phyloP scores from a whole-genome alignment of 2,888 invertebrate species.

The Meliscaeva auricollis region DNA sequence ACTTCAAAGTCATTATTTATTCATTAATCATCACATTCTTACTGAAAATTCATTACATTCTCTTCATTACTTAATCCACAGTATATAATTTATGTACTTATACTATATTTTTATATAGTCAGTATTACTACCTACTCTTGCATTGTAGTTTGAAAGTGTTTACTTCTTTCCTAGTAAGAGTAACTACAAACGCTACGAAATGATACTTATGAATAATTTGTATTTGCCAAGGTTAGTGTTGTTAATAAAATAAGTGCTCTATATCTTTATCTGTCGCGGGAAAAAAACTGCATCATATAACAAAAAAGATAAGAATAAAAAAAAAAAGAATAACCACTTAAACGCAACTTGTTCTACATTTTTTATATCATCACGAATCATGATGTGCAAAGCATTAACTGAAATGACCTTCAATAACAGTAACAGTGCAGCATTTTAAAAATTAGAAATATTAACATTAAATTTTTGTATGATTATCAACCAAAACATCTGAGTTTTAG shows the following conservation, averaged over 20 bases:
- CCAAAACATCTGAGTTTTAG: too few species aligned
- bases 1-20: too few species aligned
- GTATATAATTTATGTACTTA: not conserved
- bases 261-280: not conserved
- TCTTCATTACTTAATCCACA: not conserved
- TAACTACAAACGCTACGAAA: conserved; percentile 18
- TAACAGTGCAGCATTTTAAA: not conserved
- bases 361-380: too few species aligned
- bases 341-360: conserved; percentile 17
- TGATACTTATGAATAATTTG: conserved; percentile 50
- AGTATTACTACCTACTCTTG: too few species aligned
- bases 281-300: not conserved
- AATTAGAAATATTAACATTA: too few species aligned
- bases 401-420: conserved; percentile 2
- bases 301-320: not conserved
- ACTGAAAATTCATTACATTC: not conserved
- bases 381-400: not conserved
- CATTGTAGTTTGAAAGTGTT: too few species aligned
- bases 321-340: not conserved
- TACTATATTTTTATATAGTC: too few species aligned
- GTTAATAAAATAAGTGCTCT: conserved; percentile 23
- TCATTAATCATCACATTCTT: too few species aligned
- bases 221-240: conserved; percentile 41
- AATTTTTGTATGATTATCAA: too few species aligned
- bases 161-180: not conserved